phyloP scores from a whole-genome alignment of 2,113 vertebrate species.

The Coryphaenoides rupestris region DNA sequence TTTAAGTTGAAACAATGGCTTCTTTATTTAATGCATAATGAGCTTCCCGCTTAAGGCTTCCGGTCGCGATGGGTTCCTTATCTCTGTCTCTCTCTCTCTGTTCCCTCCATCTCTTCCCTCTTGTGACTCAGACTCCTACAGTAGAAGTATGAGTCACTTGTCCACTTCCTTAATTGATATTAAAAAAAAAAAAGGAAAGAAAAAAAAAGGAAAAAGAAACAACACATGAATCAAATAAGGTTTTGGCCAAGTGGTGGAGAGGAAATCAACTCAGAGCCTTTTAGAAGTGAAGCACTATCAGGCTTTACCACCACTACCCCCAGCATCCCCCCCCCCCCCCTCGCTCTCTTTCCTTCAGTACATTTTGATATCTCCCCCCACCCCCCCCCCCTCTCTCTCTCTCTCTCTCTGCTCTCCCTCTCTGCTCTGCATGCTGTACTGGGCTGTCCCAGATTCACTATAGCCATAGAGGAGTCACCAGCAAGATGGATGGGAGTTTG shows the following conservation, averaged over 20 bases:
- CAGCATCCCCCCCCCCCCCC: neutral
- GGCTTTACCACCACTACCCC: too few species aligned
- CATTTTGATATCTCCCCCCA: neutral
- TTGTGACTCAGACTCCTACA: neutral
- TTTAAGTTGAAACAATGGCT: too few species aligned
- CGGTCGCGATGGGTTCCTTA: too few species aligned
- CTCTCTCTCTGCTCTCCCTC: neutral
- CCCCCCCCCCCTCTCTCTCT: neutral
- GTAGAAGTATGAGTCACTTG: neutral
- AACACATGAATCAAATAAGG: too few species aligned
- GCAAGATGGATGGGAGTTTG: neutral
- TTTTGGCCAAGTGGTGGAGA: neutral
- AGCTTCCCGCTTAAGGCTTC: too few species aligned
- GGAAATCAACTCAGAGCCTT: neutral
- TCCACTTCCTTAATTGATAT: neutral
- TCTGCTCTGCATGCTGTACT: too few species aligned
- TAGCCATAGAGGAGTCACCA: neutral
- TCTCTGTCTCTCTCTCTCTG: too few species aligned
- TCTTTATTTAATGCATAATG: too few species aligned
- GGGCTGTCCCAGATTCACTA: neutral
- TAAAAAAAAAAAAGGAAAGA: neutral
- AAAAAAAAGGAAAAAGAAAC: too few species aligned
- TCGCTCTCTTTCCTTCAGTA: neutral
- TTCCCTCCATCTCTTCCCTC: too few species aligned
- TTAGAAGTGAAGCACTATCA: neutral